Conservation (phyloP, 1,140 invertebrate genomes). For the Zophobas morio region DNA sequence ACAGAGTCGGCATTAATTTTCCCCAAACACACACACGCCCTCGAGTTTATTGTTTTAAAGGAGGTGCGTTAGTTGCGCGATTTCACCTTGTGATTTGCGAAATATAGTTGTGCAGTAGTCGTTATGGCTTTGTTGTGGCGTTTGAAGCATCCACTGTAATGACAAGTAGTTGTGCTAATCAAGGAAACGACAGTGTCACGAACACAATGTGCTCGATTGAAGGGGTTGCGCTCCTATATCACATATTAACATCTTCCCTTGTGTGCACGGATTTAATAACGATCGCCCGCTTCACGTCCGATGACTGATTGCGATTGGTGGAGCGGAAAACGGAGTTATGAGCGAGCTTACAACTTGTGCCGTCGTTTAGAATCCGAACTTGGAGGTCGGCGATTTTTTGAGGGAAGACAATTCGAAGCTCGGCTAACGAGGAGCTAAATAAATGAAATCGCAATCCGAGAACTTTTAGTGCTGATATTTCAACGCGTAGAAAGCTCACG, state of each 20-base stretch:
- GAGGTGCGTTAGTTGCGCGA: conserved; percentile 20
- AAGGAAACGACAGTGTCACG: conserved; percentile 39
- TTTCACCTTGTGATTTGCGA: conserved; percentile 38
- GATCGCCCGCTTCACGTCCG: not conserved
- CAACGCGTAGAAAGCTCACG: too few species aligned
- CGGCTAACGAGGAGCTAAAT: too few species aligned
- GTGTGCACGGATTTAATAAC: conserved; percentile 22
- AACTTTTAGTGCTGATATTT: too few species aligned
- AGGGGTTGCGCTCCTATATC: conserved; percentile 39
- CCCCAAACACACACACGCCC: conserved; percentile 1
- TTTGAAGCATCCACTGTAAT: conserved; percentile 22
- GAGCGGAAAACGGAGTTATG: not conserved
- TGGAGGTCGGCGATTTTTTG: too few species aligned
- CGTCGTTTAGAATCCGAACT: too few species aligned
- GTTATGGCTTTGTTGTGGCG: conserved; percentile 39
- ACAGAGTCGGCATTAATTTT: conserved; percentile 33
- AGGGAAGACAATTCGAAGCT: too few species aligned
- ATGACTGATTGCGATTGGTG: not conserved
- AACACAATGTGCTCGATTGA: conserved; percentile 39
- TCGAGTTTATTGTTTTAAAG: conserved; percentile 42
- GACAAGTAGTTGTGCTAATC: conserved; percentile 24
- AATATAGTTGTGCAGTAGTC: conserved; percentile 35
- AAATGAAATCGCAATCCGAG: too few species aligned
- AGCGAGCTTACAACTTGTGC: too few species aligned
- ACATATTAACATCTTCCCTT: conserved; percentile 41